A percentile compares a stretch with the other conserved stretches of the same genome.
phyloP scores from a whole-genome alignment of 2,113 vertebrate genomes.

The Zosterops pallidus region DNA sequence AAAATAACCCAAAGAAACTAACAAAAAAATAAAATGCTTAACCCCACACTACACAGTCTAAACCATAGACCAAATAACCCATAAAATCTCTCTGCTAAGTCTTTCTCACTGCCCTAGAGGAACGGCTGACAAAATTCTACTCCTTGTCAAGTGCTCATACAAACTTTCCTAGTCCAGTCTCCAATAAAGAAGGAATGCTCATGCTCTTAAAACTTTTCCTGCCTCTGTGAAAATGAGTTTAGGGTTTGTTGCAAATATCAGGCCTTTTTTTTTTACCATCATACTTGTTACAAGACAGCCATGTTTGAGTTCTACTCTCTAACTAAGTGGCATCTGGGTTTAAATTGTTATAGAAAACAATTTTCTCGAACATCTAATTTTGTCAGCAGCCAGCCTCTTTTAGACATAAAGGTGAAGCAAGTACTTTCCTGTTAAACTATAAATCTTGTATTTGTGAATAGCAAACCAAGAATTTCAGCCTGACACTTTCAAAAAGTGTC shows the following conservation, averaged over 20 bases:
- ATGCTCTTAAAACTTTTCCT: not conserved
- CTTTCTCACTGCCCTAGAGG: not conserved
- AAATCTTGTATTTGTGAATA: not conserved
- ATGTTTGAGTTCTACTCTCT: not conserved
- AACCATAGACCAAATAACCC: not conserved
- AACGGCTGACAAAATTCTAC: not conserved
- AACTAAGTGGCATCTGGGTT: not conserved
- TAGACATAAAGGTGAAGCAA: not conserved
- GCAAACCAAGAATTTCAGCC: not conserved
- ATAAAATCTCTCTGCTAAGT: not conserved
- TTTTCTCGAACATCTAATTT: not conserved
- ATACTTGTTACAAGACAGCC: not conserved
- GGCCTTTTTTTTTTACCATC: not conserved
- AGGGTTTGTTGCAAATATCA: not conserved
- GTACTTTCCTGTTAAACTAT: not conserved
- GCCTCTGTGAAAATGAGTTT: not conserved
- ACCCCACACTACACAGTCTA: not conserved
- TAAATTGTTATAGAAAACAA: not conserved
- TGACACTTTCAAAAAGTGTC: not conserved
- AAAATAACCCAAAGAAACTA: fast-evolving
- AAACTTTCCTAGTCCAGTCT: not conserved
- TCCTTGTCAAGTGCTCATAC: not conserved
- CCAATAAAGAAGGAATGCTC: not conserved
- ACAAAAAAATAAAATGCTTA: not conserved
- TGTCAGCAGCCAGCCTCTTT: not conserved